Evolutionary conservation across 2,113 vertebrate species (phyloP).

Genomic region (Tychaedon coryphoeus): DNA sequence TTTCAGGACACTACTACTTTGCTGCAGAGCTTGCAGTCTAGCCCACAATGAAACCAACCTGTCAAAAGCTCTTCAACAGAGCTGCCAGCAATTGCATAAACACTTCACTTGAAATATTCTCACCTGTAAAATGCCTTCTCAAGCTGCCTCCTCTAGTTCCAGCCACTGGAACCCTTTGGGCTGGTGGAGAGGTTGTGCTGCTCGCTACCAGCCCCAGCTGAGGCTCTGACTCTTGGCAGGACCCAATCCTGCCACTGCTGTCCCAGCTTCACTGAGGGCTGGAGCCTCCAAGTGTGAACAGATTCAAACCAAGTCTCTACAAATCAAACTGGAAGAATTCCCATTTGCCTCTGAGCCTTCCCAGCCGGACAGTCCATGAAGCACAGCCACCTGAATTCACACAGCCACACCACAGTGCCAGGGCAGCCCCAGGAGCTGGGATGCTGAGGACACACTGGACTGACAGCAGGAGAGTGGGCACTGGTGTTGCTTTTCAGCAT

Average conservation of each 20-base stretch:
- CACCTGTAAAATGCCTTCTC: neutral
- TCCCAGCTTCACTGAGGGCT: neutral
- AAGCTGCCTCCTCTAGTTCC: neutral
- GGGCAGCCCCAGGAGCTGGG: neutral
- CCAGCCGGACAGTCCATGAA: neutral
- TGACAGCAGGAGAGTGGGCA: neutral
- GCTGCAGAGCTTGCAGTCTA: neutral
- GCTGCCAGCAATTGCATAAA: neutral
- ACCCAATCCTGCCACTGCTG: neutral
- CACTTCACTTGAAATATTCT: neutral
- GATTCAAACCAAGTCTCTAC: neutral
- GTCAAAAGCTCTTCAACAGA: neutral
- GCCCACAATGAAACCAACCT: neutral
- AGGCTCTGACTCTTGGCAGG: neutral
- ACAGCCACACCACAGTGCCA: neutral
- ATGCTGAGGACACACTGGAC: neutral
- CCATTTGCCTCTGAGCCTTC: neutral
- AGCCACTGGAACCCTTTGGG: neutral
- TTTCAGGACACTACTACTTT: neutral
- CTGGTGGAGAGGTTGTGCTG: neutral
- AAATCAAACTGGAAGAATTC: neutral
- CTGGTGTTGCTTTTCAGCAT: neutral
- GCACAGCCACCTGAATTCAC: neutral
- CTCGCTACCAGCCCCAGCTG: rapidly evolving
- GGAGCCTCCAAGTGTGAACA: neutral